Conservation (phyloP, 2,797 vertebrate species). For the Scolopax rusticola region DNA sequence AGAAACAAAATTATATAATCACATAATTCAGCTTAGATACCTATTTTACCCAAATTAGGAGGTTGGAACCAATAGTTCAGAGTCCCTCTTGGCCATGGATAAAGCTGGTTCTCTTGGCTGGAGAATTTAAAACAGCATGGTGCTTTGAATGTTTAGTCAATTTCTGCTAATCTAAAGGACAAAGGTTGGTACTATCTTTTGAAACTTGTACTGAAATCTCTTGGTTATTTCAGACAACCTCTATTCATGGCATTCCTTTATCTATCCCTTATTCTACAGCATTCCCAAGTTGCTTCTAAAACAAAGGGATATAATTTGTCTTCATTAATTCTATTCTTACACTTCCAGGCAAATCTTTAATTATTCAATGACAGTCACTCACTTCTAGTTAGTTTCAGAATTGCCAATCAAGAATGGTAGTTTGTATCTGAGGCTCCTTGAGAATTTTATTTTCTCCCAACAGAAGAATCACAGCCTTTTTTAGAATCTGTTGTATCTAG, state of each 20-base stretch:
- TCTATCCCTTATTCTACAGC: neutral
- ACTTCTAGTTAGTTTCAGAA: neutral
- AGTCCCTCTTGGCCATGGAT: neutral
- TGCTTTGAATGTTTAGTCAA: neutral
- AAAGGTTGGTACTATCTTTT: neutral
- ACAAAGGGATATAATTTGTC: neutral
- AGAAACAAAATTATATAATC: neutral
- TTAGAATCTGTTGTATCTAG: neutral
- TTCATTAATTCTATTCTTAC: neutral
- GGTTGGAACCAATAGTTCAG: neutral
- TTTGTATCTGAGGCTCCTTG: neutral
- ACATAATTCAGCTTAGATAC: neutral
- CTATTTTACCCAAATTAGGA: neutral
- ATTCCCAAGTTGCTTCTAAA: neutral
- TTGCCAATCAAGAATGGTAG: neutral
- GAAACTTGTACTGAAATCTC: neutral
- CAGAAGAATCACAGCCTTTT: neutral
- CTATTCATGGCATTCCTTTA: neutral
- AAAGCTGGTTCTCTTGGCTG: neutral
- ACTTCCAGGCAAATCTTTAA: neutral
- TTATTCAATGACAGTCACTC: neutral
- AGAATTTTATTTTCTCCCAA: neutral
- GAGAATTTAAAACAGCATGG: neutral
- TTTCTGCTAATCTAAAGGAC: neutral
- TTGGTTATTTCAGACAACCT: neutral